phyloP scores from a whole-genome alignment of 1,140 invertebrate genomes.

The Rhopalosiphum padi region DNA sequence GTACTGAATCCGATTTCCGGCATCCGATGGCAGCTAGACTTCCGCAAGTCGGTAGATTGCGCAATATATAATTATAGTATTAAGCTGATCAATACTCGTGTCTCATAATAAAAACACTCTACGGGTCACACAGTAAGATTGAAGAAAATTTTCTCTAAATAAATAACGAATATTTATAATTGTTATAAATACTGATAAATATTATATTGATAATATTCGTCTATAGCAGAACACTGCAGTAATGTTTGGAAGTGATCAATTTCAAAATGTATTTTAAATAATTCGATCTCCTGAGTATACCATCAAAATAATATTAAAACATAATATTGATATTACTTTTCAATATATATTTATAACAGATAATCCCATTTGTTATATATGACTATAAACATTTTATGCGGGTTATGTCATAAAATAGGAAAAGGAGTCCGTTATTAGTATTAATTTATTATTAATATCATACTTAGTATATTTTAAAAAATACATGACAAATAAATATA shows the following conservation, averaged over 20 bases:
- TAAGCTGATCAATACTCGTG: not conserved
- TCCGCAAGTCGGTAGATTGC: not conserved
- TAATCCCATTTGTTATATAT: not conserved
- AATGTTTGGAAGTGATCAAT: not conserved
- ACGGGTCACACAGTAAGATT: not conserved
- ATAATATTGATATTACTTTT: not conserved
- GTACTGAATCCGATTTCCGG: not conserved
- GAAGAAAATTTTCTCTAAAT: not conserved
- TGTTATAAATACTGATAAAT: not conserved
- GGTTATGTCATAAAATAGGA: not conserved
- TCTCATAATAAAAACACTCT: not conserved
- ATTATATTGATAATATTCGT: not conserved
- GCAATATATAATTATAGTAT: conserved; percentile 8
- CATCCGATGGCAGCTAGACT: not conserved
- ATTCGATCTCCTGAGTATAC: not conserved
- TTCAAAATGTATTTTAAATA: not conserved
- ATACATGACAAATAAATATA: too few relatives aligned
- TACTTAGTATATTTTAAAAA: not conserved
- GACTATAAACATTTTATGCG: not conserved
- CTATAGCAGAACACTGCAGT: not conserved
- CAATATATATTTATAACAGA: not conserved
- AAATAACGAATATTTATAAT: not conserved
- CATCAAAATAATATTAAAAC: not conserved
- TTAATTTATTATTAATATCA: not conserved
- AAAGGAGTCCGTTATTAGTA: not conserved